Base-by-base conservation (phyloP, 2,113 vertebrate genomes). In the Tenebrosternarchus preto region DNA sequence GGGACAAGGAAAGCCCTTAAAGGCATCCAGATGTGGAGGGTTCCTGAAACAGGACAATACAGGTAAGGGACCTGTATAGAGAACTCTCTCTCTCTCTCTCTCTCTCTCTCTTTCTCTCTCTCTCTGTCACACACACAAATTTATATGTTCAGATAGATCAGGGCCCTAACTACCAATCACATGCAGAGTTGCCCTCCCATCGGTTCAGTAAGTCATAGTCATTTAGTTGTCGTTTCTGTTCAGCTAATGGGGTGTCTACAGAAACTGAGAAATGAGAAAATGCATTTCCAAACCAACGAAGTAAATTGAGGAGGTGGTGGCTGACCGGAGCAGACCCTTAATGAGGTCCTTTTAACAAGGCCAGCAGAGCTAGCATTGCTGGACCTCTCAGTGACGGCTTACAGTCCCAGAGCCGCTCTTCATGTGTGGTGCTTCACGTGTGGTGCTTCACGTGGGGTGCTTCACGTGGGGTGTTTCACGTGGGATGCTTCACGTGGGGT, bases 11-110 rank as follows among this genome's bases (percentile, higher is more conserved):
- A 95, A 25, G 90, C 92, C 75, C 91, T 96, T 86, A 95, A 94
- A 83, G 96, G 97, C 69, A 87, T 99, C 83, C 98, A 99, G 86
- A 95, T 93, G 87, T 99, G 98, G 98, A 93, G 87, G 81, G 95
- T 99, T 36, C 96, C 95, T 25, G 96, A 95, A 88, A 97, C 94
- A 4, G 94, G 96, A 87, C 95, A 91, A 1, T 99, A 98, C 94
- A 97, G 97, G 98, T 99, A 86, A 11, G 29, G 31, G 22, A 27
- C 70, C n/a, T n/a, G n/a, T n/a, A 76, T 55, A 53, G n/a, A 36
- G 55, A 72, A 55, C 43, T 46, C 4, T 46, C 43, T 46, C 43
- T 46, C 43, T 46, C 43, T 46, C 43, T 46, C 43, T 46, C 43
- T 46, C 43, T 4, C 43, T 46, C 43, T 46, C 43, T 6, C 43